Percentiles rank a stretch among this genome's conserved stretches.
Conservation (phyloP, 2,113 vertebrate species). For the Oncorhynchus mykiss region DNA sequence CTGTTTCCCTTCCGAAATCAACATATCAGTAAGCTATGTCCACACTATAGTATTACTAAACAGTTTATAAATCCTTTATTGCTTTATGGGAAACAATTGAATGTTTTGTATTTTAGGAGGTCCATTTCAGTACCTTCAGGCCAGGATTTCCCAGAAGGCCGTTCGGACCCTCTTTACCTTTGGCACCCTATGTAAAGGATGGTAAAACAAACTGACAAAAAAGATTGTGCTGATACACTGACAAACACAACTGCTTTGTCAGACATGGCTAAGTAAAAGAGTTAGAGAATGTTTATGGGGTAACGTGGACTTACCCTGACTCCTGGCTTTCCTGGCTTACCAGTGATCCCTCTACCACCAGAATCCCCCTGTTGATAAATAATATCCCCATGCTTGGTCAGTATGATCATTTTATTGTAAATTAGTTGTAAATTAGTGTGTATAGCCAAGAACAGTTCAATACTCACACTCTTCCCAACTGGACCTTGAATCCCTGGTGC, state of each 20-base stretch:
- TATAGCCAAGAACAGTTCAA: not conserved
- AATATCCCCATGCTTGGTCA: not conserved
- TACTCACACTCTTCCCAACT: constrained; percentile 70
- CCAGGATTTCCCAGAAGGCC: constrained; percentile 58
- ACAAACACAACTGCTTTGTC: not conserved
- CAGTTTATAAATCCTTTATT: not conserved
- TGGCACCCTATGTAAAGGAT: constrained; percentile 57
- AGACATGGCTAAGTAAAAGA: not conserved
- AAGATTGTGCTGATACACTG: not conserved
- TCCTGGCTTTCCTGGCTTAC: constrained; percentile 63
- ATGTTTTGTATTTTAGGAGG: not conserved
- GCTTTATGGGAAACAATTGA: not conserved
- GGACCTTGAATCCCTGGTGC: constrained; percentile 66
- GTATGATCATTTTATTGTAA: not conserved
- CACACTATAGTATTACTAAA: too few species aligned
- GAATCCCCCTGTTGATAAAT: constrained; percentile 62
- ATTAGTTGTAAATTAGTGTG: not conserved
- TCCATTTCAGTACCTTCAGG: constrained; percentile 58
- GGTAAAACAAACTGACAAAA: not conserved
- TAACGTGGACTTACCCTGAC: constrained; percentile 50
- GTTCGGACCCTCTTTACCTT: constrained; percentile 59
- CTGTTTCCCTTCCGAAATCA: constrained; percentile 59
- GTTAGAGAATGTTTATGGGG: not conserved
- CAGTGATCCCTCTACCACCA: constrained; percentile 58
- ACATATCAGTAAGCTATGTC: not conserved